Evolutionary conservation across 2,888 invertebrate species (phyloP).

Genomic region (Venustoraphidia nigricollis): DNA sequence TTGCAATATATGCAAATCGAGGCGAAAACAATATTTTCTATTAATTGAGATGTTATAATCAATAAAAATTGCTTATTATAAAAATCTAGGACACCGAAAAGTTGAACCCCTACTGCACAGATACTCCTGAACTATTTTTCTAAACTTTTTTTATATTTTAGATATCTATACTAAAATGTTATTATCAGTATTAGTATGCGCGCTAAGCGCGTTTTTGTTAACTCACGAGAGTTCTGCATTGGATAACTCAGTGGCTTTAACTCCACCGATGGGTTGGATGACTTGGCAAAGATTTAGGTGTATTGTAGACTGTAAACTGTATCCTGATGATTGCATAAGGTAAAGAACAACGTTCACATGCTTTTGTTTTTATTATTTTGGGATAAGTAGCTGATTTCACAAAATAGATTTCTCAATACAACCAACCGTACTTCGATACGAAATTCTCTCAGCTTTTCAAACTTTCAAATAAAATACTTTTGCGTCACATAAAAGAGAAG

Average conservation of each 20-base stretch:
- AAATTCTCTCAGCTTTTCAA: too few relatives aligned
- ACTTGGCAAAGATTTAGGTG: conserved; percentile 54
- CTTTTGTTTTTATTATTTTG: not conserved
- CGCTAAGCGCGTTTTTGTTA: not conserved
- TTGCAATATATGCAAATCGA: too few relatives aligned
- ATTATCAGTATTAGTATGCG: not conserved
- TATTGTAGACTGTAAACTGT: conserved; percentile 42
- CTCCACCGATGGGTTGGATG: conserved; percentile 62
- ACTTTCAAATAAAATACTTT: too few relatives aligned
- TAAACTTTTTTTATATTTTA: not conserved
- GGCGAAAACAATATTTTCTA: too few relatives aligned
- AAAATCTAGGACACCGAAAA: too few relatives aligned
- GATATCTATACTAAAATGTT: not conserved
- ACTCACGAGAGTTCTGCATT: conserved; percentile 18
- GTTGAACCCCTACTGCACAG: too few relatives aligned
- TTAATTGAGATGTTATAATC: too few relatives aligned
- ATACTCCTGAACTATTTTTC: too few relatives aligned
- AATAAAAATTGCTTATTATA: too few relatives aligned
- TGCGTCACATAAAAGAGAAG: too few relatives aligned
- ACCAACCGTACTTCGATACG: not conserved
- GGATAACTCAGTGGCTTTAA: conserved; percentile 46
- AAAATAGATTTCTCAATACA: not conserved
- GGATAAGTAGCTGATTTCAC: too few relatives aligned
- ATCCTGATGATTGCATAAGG: conserved; percentile 52
- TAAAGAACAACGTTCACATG: conserved; percentile 20